Evolutionary conservation across 2,888 invertebrate genomes (phyloP).

Genomic region (Homarus gammarus): DNA sequence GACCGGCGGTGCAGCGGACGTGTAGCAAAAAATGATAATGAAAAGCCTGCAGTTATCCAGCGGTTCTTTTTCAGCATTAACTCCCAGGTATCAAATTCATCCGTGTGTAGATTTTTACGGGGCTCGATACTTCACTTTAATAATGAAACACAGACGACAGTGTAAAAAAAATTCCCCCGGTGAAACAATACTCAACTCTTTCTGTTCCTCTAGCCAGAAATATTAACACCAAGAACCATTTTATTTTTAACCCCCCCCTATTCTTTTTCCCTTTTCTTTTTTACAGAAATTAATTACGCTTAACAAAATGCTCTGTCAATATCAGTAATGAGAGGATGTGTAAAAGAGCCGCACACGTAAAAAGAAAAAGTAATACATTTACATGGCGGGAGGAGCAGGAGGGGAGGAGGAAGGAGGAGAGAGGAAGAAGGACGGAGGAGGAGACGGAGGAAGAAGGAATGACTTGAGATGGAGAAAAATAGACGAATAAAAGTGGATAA

Average conservation of each 20-base stretch:
- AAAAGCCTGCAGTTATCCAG: constrained; percentile 27
- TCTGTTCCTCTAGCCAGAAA: constrained; percentile 18
- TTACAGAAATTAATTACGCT: constrained; percentile 39
- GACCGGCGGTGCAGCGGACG: constrained; percentile 1
- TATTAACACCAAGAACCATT: constrained; percentile 31
- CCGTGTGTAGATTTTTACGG: constrained; percentile 21
- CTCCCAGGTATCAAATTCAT: constrained; percentile 47
- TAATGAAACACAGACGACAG: constrained; percentile 26
- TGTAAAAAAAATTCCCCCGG: constrained; percentile 12
- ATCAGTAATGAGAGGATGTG: constrained; percentile 46
- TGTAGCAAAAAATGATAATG: constrained; percentile 18
- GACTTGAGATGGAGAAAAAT: too few relatives aligned
- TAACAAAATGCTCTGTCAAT: constrained; percentile 51
- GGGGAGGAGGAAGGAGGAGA: too few relatives aligned
- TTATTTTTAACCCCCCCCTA: neutral
- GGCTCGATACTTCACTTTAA: constrained; percentile 41
- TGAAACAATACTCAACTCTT: constrained; percentile 39
- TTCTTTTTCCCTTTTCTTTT: neutral
- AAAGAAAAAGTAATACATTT: neutral
- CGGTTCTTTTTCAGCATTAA: constrained; percentile 45
- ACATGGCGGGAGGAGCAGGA: neutral
- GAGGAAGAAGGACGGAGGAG: too few relatives aligned
- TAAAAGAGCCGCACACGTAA: constrained; percentile 24
- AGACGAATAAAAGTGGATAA: too few relatives aligned
- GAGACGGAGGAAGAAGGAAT: too few relatives aligned